phyloP scores from a whole-genome alignment of 2,888 invertebrate species.

The Ormyrus nitidulus region DNA sequence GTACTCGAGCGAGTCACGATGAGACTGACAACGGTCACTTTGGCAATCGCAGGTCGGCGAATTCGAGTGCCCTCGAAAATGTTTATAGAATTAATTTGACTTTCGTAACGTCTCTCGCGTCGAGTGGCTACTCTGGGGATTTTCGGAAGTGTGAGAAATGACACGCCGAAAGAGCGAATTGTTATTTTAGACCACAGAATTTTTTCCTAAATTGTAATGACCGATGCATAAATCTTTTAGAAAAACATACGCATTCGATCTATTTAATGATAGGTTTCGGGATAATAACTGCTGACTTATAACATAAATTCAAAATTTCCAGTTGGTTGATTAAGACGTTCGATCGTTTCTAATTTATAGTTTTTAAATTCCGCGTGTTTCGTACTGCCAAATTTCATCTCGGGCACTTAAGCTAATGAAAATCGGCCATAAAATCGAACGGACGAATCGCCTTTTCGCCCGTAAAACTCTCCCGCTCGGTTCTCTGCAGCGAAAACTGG shows the following conservation, averaged over 20 bases:
- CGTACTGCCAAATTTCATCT: not conserved
- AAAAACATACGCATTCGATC: no score
- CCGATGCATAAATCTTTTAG: no score
- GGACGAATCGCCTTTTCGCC: not conserved
- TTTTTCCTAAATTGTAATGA: no score
- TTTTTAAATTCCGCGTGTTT: constrained; percentile 11
- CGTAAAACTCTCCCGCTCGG: not conserved
- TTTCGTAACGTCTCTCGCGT: no score
- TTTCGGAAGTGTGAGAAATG: no score
- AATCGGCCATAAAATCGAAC: not conserved
- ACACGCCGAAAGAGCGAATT: no score
- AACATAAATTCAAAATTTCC: no score
- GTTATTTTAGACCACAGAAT: no score
- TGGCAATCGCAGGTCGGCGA: not conserved
- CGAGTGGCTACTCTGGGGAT: no score
- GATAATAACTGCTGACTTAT: no score
- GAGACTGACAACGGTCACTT: constrained; percentile 30
- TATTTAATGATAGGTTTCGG: no score
- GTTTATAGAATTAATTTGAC: not conserved
- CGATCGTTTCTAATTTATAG: constrained; percentile 12
- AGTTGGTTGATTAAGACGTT: no score
- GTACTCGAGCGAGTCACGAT: constrained; percentile 30
- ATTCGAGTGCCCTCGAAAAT: not conserved
- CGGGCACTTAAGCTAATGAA: constrained; percentile 37
- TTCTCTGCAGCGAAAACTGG: not conserved